phyloP scores from a whole-genome alignment of 1,140 invertebrate genomes.

The Sitophilus oryzae region DNA sequence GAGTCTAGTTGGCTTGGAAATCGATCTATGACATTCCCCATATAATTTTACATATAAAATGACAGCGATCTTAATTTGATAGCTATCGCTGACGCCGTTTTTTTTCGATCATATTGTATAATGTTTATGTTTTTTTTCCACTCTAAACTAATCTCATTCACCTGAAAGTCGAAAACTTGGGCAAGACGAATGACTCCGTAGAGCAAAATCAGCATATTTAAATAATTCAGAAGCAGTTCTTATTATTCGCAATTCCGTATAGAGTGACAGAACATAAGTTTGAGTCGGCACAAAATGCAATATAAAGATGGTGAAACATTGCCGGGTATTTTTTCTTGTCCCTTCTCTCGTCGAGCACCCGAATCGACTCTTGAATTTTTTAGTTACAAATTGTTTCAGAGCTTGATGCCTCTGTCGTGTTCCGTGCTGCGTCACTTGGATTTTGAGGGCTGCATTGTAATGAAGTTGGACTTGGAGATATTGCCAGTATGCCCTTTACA shows the following conservation, averaged over 20 bases:
- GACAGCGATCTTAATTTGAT: no score
- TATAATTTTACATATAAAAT: no score
- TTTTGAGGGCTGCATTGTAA: neutral
- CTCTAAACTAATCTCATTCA: no score
- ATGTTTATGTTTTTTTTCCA: no score
- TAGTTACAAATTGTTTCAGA: neutral
- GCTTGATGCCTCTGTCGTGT: neutral
- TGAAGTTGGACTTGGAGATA: no score
- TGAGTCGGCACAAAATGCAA: conserved; percentile 31
- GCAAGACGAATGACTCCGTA: conserved; percentile 3
- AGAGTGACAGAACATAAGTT: conserved; percentile 36
- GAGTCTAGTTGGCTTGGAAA: no score
- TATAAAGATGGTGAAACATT: conserved; percentile 39
- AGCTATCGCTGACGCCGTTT: no score
- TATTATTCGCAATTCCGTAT: conserved; percentile 15
- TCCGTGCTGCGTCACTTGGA: neutral
- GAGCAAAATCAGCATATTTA: conserved; percentile 30
- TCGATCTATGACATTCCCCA: no score
- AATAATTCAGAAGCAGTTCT: conserved; percentile 27
- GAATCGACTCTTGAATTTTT: conserved; percentile 1
- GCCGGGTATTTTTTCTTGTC: conserved; percentile 34
- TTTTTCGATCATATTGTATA: no score
- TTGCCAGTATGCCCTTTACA: no score
- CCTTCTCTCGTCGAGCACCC: conserved; percentile 1
- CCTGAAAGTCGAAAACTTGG: no score